Conservation (phyloP, 2,797 vertebrate species). For the Miichthys miiuy region DNA sequence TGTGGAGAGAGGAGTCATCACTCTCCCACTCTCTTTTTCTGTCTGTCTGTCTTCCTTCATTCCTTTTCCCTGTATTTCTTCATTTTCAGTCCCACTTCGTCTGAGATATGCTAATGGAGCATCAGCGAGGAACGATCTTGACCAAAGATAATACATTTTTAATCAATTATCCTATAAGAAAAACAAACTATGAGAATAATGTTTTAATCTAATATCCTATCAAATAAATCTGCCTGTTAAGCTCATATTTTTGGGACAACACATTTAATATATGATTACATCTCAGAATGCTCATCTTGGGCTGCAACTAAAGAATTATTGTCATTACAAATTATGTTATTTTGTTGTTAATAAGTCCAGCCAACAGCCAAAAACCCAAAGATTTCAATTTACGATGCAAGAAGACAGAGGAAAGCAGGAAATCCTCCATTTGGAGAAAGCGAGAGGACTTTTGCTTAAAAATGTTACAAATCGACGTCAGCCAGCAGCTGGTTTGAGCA, state of each 20-base stretch:
- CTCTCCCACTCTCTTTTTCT: constrained; percentile 26
- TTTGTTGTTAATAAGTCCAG: neutral
- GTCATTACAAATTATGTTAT: too few species aligned
- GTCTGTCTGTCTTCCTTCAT: too few species aligned
- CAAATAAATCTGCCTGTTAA: too few species aligned
- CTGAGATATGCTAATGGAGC: neutral
- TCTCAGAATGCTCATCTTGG: too few species aligned
- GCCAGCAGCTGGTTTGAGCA: neutral
- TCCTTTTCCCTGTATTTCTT: too few species aligned
- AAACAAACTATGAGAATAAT: too few species aligned
- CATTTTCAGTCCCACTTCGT: neutral
- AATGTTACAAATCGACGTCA: neutral
- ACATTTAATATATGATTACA: too few species aligned
- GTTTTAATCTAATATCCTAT: too few species aligned
- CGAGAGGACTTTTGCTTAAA: neutral
- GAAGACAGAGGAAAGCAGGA: neutral
- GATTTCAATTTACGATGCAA: neutral
- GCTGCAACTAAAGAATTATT: too few species aligned
- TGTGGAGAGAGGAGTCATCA: constrained; percentile 69
- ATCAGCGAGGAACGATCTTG: neutral
- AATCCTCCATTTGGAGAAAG: neutral
- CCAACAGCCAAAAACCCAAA: neutral
- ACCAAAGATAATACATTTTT: too few species aligned
- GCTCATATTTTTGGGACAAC: too few species aligned
- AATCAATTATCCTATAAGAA: neutral